A percentile compares a stretch with the other conserved stretches of the same genome.
phyloP scores from a whole-genome alignment of 1,140 invertebrate genomes.

The Drosophila trapezifrons region DNA sequence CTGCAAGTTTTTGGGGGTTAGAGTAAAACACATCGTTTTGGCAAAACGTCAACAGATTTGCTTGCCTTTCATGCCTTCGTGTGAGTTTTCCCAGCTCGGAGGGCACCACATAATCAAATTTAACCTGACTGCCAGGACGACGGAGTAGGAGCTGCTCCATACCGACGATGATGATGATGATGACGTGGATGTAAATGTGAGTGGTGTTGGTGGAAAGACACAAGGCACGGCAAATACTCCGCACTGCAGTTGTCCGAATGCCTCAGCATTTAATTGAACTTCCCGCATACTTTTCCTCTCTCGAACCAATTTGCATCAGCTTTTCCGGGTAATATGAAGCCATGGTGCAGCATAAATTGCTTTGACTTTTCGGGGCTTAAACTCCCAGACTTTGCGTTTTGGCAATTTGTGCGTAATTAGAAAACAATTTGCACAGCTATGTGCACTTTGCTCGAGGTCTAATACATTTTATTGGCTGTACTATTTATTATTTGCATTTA shows the following conservation, averaged over 20 bases:
- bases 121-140: conserved; percentile 52
- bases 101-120: conserved; percentile 72
- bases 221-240: conserved; percentile 1
- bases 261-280: conserved; percentile 66
- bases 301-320: conserved; percentile 35
- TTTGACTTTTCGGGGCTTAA: not conserved
- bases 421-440: conserved; percentile 13
- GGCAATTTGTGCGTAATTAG: conserved; percentile 1
- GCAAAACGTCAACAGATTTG: conserved; percentile 68
- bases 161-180: conserved; percentile 8
- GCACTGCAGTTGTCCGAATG: conserved; percentile 34
- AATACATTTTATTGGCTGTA: not conserved
- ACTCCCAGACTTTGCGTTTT: not conserved
- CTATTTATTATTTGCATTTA: too few species aligned
- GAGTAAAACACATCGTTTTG: conserved; percentile 50
- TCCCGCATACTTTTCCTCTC: conserved; percentile 18
- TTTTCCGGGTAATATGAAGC: conserved; percentile 19
- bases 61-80: conserved; percentile 26
- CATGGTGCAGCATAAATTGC: conserved; percentile 13
- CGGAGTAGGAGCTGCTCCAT: not conserved
- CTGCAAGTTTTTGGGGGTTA: conserved; percentile 27
- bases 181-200: conserved; percentile 16
- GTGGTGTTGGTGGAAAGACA: conserved; percentile 3
- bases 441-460: not conserved
- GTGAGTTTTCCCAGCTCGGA: conserved; percentile 29